Base-by-base conservation (phyloP, 2,888 invertebrate species). In the Neoscelio sp. region DNA sequence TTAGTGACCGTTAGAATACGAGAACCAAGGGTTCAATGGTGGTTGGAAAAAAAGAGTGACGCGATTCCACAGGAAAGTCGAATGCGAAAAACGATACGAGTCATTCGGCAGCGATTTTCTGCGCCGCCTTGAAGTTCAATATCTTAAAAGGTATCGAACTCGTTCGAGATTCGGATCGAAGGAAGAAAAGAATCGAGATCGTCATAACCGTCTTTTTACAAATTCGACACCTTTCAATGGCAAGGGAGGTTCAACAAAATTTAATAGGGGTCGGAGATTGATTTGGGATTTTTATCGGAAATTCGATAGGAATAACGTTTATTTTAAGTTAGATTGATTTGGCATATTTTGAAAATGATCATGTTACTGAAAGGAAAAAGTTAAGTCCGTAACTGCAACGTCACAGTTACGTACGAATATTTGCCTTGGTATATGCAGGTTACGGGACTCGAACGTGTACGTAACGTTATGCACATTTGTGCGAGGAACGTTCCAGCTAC, bases 51-150 rank as follows among this genome's bases (percentile, higher is more conserved):
- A 68, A 52, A 48, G 48, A 46, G 18, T 33, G 33, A 30, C 26
- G 54, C 62, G 28, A 62, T 56, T 62, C 71, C 44, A 56, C 50
- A 58, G 38, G 54, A 50, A 78, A 78, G 74, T 58, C 78, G 74
- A 58, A 78, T 40, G 64, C 78, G 78, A 68, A 74, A 74, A 78
- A 48, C 17, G 78, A 74, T 70, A 56, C 58, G 74, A 74, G 74
- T 78, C 48, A 74, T 5, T 46, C 12, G 46, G 23, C 1, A 20
- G 2, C 46, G 10, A 65, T 38, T 73, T 67, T 62, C 60, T 42
- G 35, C 60, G 26, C 65, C 65, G 64, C 70, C 71, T 70, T 64
- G 18, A 58, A 70, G 64, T 44, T 18, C 20, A 18, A 64, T 70
- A 52, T 64, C 46, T 50, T 7, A 17, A 12, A 8, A 42, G 33